A percentile compares a stretch with the other conserved stretches of the same genome.
phyloP scores from a whole-genome alignment of 2,113 vertebrate genomes.

The Hippocampus mohnikei region DNA sequence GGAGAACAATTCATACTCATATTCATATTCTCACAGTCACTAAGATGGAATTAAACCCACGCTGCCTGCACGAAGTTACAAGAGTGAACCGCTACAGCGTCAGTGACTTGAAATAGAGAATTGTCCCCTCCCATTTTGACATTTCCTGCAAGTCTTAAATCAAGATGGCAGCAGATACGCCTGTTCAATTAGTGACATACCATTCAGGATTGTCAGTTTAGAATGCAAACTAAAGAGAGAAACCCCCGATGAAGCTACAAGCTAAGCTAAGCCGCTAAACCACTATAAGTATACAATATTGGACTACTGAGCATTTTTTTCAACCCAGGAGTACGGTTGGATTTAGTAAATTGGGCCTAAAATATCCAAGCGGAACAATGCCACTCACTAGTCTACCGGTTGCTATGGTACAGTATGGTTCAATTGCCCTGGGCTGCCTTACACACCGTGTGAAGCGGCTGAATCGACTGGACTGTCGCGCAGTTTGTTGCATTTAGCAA shows the following conservation, averaged over 20 bases:
- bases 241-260: background rate
- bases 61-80: background rate
- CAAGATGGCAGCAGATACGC: conserved; percentile 43
- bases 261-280: background rate
- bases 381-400: no score
- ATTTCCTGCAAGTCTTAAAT: conserved; percentile 48
- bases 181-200: conserved; percentile 32
- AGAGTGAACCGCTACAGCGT: background rate
- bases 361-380: background rate
- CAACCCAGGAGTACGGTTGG: background rate
- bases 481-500: no score
- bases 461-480: no score
- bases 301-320: background rate
- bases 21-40: background rate
- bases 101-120: background rate
- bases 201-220: conserved; percentile 23
- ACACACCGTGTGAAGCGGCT: no score
- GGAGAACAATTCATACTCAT: background rate
- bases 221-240: background rate
- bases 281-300: no score
- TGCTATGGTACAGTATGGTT: no score
- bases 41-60: background rate
- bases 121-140: conserved; percentile 16
- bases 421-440: no score
- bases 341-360: background rate